Evolutionary conservation across 2,113 vertebrate species (phyloP).

Genomic region (Ophiodon elongatus): DNA sequence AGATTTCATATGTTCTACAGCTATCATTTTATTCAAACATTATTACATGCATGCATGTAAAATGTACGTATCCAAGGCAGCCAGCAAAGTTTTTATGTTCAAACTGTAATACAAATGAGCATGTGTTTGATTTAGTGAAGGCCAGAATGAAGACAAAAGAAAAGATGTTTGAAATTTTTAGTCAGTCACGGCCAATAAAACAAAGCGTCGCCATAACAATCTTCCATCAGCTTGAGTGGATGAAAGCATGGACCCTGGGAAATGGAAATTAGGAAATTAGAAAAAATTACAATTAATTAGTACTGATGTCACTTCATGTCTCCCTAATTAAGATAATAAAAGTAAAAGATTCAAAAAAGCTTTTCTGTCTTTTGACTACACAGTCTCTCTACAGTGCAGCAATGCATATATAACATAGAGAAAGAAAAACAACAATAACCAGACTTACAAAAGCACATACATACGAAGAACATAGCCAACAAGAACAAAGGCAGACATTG

Average conservation of each 20-base stretch:
- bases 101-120: no score
- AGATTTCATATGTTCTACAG: no score
- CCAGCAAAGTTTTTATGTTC: no score
- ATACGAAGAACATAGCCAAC: neutral
- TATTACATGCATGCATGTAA: no score
- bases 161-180: no score
- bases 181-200: neutral
- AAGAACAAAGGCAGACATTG: neutral
- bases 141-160: no score
- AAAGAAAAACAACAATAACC: neutral
- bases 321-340: neutral
- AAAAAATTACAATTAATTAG: neutral
- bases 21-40: no score
- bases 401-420: neutral
- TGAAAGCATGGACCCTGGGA: slow-evolving; percentile 12
- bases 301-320: neutral
- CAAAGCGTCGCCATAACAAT: slow-evolving; percentile 8
- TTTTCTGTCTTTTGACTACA: neutral
- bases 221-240: slow-evolving; percentile 7
- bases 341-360: neutral
- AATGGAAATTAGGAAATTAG: neutral
- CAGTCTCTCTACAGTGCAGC: neutral
- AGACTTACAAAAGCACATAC: neutral
- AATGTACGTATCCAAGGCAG: no score
- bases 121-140: no score